phyloP scores from a whole-genome alignment of 2,797 vertebrate species.

The Anomalospiza imberbis region DNA sequence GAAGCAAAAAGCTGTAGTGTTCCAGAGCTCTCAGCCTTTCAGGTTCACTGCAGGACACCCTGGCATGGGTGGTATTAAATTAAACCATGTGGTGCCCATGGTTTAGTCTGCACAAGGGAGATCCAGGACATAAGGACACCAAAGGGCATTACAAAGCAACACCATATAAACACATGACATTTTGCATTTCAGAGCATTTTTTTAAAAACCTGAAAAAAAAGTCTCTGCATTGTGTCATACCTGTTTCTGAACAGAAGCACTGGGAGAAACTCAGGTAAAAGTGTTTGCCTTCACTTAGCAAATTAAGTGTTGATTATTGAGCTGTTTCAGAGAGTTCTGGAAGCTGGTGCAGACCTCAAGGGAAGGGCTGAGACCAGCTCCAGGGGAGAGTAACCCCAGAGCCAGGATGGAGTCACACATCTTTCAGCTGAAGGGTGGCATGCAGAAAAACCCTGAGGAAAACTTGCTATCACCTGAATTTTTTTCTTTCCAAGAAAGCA shows the following conservation, averaged over 20 bases:
- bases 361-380: not conserved
- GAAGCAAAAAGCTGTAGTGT: not conserved
- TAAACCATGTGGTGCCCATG: not conserved
- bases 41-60: not conserved
- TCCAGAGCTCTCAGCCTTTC: not conserved
- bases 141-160: not conserved
- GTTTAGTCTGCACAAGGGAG: not conserved
- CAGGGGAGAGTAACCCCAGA: not conserved
- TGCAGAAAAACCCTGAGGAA: not conserved
- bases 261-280: not conserved
- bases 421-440: not conserved
- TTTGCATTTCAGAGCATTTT: not conserved
- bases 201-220: not conserved
- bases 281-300: not conserved
- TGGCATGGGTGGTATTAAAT: not conserved
- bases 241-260: not conserved
- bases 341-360: not conserved
- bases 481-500: not conserved
- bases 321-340: not conserved
- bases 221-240: not conserved
- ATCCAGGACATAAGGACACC: not conserved
- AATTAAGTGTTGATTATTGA: not conserved
- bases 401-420: accelerated
- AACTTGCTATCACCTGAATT: not conserved
- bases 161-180: not conserved